Conservation (phyloP, 2,797 vertebrate genomes). For the Halcyon badia region DNA sequence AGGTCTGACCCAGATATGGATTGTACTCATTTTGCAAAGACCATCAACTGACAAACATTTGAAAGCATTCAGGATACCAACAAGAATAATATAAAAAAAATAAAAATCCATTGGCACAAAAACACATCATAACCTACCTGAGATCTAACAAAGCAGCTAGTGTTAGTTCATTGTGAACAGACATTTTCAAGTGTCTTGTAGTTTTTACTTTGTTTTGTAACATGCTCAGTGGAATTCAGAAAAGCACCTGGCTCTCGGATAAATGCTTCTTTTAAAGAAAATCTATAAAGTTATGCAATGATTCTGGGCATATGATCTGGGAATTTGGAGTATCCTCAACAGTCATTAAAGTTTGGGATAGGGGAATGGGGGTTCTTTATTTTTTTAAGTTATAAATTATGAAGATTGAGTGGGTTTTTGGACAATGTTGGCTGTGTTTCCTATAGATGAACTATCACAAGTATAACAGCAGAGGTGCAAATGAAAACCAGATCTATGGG, state of each 20-base stretch:
- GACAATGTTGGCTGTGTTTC: not conserved
- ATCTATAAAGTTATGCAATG: not conserved
- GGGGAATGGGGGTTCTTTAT: not conserved
- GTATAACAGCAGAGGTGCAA: not conserved
- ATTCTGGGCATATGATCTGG: not conserved
- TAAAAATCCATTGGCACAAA: not conserved
- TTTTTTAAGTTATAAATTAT: not conserved
- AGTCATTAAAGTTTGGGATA: not conserved
- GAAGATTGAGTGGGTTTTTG: conserved; percentile 21
- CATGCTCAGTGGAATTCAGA: conserved; percentile 2
- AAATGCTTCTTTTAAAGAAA: not conserved
- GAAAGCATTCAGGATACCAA: conserved; percentile 7
- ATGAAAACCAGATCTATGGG: not conserved
- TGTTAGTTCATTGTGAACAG: conserved; percentile 10
- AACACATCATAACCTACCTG: conserved; percentile 10
- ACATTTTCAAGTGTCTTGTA: not conserved
- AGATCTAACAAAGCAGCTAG: conserved; percentile 33
- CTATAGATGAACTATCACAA: not conserved
- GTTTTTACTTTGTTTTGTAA: conserved; percentile 46
- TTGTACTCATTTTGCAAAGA: conserved; percentile 44
- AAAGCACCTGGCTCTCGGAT: not conserved
- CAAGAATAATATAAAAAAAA: not conserved
- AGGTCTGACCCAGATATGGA: conserved; percentile 63
- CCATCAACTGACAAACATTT: conserved; percentile 53
- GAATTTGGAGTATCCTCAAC: not conserved